phyloP scores from a whole-genome alignment of 2,888 invertebrate species.

The Calameuta idolon region DNA sequence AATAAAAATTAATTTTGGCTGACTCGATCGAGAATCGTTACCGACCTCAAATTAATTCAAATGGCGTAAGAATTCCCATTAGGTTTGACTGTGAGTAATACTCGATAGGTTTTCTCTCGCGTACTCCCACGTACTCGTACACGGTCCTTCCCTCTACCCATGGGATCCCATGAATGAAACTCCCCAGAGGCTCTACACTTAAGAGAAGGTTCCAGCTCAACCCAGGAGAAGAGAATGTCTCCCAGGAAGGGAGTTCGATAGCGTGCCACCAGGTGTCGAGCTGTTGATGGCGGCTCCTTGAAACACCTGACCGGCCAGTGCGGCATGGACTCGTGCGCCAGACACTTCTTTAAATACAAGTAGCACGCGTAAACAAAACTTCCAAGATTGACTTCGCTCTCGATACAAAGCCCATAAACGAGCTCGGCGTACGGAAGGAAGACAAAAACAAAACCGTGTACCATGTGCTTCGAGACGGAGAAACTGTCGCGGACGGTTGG shows the following conservation, averaged over 20 bases:
- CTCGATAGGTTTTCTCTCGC: not conserved
- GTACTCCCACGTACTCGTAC: slow-evolving; percentile 5
- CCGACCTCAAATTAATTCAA: not conserved
- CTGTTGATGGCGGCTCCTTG: slow-evolving; percentile 43
- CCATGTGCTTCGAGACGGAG: not conserved
- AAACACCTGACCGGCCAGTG: slow-evolving; percentile 63
- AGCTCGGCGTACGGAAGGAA: not conserved
- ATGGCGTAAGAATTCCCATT: not conserved
- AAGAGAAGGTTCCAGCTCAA: not conserved
- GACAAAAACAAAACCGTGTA: not conserved
- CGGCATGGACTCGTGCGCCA: slow-evolving; percentile 61
- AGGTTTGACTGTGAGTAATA: not conserved
- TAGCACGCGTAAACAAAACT: slow-evolving; percentile 42
- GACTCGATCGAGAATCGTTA: not conserved
- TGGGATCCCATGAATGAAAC: slow-evolving; percentile 47
- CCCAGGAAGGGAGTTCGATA: slow-evolving; percentile 19
- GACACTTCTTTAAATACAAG: slow-evolving; percentile 52
- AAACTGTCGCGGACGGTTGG: not conserved
- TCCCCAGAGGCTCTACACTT: slow-evolving; percentile 2
- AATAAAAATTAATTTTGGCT: not conserved
- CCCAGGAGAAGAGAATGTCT: not conserved
- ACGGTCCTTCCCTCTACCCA: not conserved
- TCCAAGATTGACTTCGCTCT: not conserved
- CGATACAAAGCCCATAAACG: not conserved
- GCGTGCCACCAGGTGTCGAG: slow-evolving; percentile 23